Conservation (phyloP, 1,140 invertebrate species). For the Papilio aristodemus region DNA sequence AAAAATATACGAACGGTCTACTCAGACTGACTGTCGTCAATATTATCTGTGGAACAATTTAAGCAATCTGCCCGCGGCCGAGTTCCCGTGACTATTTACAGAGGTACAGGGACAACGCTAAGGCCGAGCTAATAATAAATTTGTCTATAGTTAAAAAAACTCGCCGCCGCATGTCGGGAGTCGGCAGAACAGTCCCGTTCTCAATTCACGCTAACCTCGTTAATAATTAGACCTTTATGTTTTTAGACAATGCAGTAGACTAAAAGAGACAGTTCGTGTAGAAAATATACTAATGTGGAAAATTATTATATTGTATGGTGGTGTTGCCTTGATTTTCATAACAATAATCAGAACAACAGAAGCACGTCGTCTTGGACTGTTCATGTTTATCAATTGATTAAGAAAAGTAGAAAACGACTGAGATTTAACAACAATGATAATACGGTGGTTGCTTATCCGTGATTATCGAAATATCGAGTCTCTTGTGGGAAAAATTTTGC, state of each 20-base stretch:
- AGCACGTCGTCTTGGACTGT: no score
- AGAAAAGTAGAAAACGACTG: background rate
- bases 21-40: background rate
- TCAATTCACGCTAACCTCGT: slow-evolving; percentile 4
- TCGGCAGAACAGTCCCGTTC: background rate
- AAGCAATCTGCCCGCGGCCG: background rate
- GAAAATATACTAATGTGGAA: background rate
- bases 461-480: no score
- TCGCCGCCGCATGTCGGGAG: background rate
- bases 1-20: background rate
- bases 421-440: background rate
- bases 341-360: background rate
- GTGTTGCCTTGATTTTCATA: background rate
- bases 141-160: slow-evolving; percentile 2
- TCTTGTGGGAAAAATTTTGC: no score
- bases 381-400: background rate
- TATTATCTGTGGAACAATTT: slow-evolving; percentile 8
- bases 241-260: background rate
- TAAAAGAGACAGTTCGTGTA: background rate
- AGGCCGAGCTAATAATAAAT: slow-evolving; percentile 24
- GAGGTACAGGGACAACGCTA: slow-evolving; percentile 24
- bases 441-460: no score
- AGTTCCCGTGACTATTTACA: slow-evolving; percentile 26
- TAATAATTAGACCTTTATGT: background rate
- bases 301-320: background rate